phyloP scores from a whole-genome alignment of 2,797 vertebrate genomes.

The Mormyrus hasselquistii region DNA sequence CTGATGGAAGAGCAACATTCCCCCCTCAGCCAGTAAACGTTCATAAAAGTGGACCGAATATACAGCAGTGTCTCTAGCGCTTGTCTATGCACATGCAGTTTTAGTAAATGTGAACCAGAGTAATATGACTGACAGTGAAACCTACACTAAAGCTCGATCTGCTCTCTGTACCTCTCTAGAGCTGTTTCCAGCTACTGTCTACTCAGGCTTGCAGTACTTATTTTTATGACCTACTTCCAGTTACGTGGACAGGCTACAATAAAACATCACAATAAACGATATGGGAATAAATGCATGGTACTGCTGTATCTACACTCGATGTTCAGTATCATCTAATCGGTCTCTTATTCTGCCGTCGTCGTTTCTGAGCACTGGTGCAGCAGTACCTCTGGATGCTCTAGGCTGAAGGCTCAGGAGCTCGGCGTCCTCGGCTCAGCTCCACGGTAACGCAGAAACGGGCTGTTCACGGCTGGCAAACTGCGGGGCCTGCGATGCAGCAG shows the following conservation, averaged over 20 bases:
- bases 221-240: constrained; percentile 10
- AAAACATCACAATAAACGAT: background rate
- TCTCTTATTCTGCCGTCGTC: background rate
- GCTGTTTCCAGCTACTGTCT: background rate
- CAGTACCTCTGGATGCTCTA: constrained; percentile 3
- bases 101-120: constrained; percentile 9
- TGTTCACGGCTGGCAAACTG: background rate
- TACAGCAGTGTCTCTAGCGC: background rate
- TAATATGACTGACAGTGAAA: background rate
- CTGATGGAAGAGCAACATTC: constrained; percentile 6
- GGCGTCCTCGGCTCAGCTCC: background rate
- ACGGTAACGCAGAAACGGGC: background rate
- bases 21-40: constrained; percentile 1
- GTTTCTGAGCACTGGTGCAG: background rate
- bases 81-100: background rate
- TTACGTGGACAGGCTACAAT: background rate
- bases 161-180: constrained; percentile 16
- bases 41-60: background rate
- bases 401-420: constrained; percentile 10
- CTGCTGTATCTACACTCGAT: constrained; percentile 5
- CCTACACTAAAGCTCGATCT: constrained; percentile 12
- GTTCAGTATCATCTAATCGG: background rate
- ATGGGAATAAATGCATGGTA: background rate
- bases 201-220: background rate
- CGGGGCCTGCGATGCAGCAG: background rate